Evolutionary conservation across 2,113 vertebrate genomes (phyloP).

Genomic region (Antechinus flavipes): DNA sequence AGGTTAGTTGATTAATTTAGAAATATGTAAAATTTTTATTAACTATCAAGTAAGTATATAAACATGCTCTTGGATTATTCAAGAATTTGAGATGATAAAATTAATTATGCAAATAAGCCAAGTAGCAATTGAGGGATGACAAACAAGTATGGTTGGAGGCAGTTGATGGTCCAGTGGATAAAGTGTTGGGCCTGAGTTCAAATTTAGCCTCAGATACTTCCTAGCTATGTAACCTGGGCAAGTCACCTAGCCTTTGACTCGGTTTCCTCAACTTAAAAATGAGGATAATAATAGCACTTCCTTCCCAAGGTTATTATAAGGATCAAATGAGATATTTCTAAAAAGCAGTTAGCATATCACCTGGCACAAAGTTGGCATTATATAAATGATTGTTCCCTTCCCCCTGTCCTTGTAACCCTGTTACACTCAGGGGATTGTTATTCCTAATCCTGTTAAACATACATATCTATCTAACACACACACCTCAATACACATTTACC

Average conservation of each 20-base stretch:
- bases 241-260: background rate
- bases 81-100: background rate
- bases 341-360: background rate
- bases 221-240: background rate
- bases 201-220: background rate
- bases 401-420: background rate
- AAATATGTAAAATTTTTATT: background rate
- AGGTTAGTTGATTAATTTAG: background rate
- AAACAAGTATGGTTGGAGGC: background rate
- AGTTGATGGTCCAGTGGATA: background rate
- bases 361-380: background rate
- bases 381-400: background rate
- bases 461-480: background rate
- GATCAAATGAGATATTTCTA: background rate
- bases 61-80: background rate
- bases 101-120: background rate
- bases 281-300: too few species aligned
- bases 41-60: background rate
- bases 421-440: background rate
- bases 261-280: background rate
- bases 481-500: background rate
- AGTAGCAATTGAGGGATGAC: background rate
- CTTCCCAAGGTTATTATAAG: background rate
- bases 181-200: background rate
- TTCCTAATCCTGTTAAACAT: background rate